Evolutionary conservation across 2,888 invertebrate genomes (phyloP).

Genomic region (Euplexia lucipara): DNA sequence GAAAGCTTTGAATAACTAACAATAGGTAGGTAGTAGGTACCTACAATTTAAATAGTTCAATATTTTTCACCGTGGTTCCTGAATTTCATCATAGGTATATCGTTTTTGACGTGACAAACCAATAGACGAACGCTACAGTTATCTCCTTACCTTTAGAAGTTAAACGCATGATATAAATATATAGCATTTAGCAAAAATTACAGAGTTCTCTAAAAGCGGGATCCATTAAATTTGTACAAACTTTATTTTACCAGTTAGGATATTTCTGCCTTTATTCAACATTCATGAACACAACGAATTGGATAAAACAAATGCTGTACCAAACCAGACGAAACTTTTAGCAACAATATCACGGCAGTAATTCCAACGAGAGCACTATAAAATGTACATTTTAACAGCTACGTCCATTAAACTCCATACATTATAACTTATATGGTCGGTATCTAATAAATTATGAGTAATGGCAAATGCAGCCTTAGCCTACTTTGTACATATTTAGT

Average conservation of each 20-base stretch:
- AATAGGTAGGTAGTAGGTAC: too few species aligned
- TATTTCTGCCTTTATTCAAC: conserved; percentile 2
- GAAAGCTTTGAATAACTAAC: neutral
- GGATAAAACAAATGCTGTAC: conserved; percentile 12
- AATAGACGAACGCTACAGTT: neutral
- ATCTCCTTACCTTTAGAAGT: neutral
- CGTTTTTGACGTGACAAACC: conserved; percentile 2
- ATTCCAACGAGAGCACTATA: conserved; percentile 32
- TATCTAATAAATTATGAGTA: conserved; percentile 66
- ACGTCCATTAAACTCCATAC: conserved; percentile 35
- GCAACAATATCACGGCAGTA: conserved; percentile 23
- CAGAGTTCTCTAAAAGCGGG: neutral
- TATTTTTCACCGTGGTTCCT: neutral
- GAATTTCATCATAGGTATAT: neutral
- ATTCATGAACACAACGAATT: conserved; percentile 28
- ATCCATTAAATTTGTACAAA: neutral
- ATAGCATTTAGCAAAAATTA: neutral
- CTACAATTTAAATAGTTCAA: neutral
- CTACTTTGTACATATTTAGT: conserved; percentile 56
- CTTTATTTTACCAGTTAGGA: neutral
- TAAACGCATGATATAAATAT: conserved; percentile 10
- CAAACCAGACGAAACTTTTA: conserved; percentile 24
- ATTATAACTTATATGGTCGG: conserved; percentile 48
- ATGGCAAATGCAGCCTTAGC: conserved; percentile 61
- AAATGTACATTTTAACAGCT: conserved; percentile 45